phyloP scores from a whole-genome alignment of 2,888 invertebrate species.

The Patella caerulea region DNA sequence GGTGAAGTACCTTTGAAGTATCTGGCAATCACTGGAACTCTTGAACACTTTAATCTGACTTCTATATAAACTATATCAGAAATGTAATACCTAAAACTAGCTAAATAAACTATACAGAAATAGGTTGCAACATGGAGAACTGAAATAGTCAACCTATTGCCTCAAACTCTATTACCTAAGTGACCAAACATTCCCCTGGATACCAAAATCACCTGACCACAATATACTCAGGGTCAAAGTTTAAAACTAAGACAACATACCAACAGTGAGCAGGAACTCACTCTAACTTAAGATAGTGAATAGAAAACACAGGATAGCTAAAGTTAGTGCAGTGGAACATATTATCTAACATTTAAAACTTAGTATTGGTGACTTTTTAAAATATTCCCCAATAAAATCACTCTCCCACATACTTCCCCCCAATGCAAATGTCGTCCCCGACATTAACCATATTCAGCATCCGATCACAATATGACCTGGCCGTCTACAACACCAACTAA shows the following conservation, averaged over 20 bases:
- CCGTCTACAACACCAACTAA: background rate
- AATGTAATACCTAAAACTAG: too few species aligned
- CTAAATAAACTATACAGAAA: too few species aligned
- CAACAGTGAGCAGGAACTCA: background rate
- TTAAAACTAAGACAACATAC: background rate
- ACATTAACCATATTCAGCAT: background rate
- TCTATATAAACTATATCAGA: too few species aligned
- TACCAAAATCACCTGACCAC: too few species aligned
- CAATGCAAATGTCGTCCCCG: background rate
- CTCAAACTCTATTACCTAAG: too few species aligned
- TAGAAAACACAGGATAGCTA: background rate
- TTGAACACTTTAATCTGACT: too few species aligned
- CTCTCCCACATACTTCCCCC: background rate
- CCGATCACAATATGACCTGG: background rate
- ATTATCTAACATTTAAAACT: conserved; percentile 2
- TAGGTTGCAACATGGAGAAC: too few species aligned
- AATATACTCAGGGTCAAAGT: background rate
- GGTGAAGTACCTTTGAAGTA: too few species aligned
- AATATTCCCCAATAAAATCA: conserved; percentile 3
- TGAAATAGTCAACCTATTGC: too few species aligned
- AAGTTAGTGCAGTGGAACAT: background rate
- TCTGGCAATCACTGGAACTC: too few species aligned
- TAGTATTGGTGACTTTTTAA: background rate
- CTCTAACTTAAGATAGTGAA: background rate
- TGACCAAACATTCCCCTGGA: too few species aligned